These are phyloP conservation scores for Trachelus iudaicus DNA, from an alignment of 2,888 invertebrate species.

Conservation along the genomic window DNA sequence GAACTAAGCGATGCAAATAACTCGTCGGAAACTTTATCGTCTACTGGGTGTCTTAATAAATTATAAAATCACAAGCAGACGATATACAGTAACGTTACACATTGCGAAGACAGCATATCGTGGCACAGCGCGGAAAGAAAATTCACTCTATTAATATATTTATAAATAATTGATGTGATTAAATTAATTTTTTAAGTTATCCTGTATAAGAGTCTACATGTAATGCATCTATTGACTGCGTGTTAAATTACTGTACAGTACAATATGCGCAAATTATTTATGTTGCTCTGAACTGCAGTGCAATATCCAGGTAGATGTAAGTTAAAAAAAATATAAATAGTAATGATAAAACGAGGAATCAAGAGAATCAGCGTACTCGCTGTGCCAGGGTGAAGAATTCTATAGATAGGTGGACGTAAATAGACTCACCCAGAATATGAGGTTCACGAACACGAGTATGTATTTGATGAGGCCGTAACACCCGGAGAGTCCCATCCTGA, in stretches of 20 bases:
- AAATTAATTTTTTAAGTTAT: background rate
- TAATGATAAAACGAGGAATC: background rate
- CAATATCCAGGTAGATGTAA: background rate
- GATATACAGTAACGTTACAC: background rate
- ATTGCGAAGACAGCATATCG: background rate
- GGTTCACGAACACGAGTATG: conserved; percentile 77
- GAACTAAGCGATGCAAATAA: background rate
- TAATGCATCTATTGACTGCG: background rate
- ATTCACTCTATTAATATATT: background rate
- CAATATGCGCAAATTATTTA: background rate
- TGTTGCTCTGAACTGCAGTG: background rate
- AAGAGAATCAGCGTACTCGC: background rate
- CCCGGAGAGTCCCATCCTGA: conserved; percentile 74
- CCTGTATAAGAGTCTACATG: background rate
- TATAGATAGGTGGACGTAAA: background rate
- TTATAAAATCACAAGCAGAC: background rate
- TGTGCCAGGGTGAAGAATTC: background rate
- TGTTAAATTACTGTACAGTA: background rate
- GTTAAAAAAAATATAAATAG: background rate
- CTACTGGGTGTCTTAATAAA: background rate
- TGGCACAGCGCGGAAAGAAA: background rate
- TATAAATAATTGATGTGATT: background rate
- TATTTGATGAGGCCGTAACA: conserved; percentile 80
- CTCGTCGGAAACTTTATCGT: background rate
- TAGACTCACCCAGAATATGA: conserved; percentile 79